Evolutionary conservation across 2,888 invertebrate species (phyloP).

Genomic region (Neelides folsomi): DNA sequence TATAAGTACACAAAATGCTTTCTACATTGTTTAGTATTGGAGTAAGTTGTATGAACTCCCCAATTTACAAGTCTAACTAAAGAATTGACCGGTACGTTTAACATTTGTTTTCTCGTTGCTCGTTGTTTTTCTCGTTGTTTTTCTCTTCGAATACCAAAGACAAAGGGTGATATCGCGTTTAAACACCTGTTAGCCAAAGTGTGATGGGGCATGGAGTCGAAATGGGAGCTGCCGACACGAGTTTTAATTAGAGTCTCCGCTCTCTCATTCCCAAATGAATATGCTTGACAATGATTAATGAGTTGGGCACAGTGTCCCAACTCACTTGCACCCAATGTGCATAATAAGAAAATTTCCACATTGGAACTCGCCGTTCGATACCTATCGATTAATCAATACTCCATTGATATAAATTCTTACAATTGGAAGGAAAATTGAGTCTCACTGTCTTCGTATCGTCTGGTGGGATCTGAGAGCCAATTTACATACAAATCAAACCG

Average conservation of each 20-base stretch:
- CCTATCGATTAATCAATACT: conserved; percentile 16
- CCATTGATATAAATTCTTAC: conserved; percentile 8
- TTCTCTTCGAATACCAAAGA: too few species aligned
- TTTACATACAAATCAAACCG: too few species aligned
- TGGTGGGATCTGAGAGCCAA: too few species aligned
- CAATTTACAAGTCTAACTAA: too few species aligned
- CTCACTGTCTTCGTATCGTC: too few species aligned
- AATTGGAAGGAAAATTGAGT: too few species aligned
- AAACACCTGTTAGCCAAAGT: too few species aligned
- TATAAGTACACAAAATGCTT: too few species aligned
- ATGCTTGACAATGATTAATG: conserved; percentile 19
- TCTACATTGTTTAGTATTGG: too few species aligned
- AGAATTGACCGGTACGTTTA: too few species aligned
- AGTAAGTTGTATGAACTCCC: too few species aligned
- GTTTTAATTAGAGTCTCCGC: conserved; percentile 7
- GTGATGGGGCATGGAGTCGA: neutral
- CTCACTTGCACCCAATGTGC: conserved; percentile 9
- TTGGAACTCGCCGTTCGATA: conserved; percentile 8
- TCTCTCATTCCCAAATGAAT: neutral
- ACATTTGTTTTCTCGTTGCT: neutral
- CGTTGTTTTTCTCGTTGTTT: neutral
- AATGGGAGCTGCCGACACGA: conserved; percentile 9
- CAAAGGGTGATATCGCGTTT: too few species aligned
- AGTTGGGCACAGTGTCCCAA: conserved; percentile 5
- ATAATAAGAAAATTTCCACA: neutral